phyloP scores from a whole-genome alignment of 1,140 invertebrate genomes.

The Drosophila willistoni region DNA sequence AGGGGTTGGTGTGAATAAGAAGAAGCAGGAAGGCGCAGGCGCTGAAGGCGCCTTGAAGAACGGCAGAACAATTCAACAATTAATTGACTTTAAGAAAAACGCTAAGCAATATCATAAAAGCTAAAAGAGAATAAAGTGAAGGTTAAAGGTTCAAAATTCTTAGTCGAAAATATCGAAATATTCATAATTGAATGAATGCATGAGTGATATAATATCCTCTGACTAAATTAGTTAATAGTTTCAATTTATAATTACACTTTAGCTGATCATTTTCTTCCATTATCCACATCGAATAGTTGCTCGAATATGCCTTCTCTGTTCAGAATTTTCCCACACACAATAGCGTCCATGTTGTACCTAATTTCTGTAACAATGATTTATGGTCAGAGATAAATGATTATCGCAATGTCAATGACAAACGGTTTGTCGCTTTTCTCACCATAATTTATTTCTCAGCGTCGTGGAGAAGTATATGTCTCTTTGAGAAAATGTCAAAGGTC shows the following conservation, averaged over 20 bases:
- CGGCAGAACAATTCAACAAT: not conserved
- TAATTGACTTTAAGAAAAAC: conserved; percentile 4
- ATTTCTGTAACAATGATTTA: conserved; percentile 14
- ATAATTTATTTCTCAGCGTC: not conserved
- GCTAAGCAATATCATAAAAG: not conserved
- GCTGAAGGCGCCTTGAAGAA: conserved; percentile 2
- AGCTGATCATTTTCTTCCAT: not conserved
- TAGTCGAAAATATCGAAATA: too few relatives aligned
- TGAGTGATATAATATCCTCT: too few relatives aligned
- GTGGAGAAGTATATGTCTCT: not conserved
- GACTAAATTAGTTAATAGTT: not conserved
- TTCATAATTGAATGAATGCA: too few relatives aligned
- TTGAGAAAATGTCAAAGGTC: conserved; percentile 38
- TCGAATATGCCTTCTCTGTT: not conserved
- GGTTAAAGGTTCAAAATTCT: too few relatives aligned
- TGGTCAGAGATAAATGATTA: conserved; percentile 16
- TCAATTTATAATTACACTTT: not conserved
- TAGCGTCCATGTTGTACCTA: not conserved
- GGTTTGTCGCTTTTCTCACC: conserved; percentile 4
- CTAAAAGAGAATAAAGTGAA: not conserved
- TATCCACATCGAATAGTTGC: not conserved
- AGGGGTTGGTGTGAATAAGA: conserved; percentile 1
- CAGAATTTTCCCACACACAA: conserved; percentile 17
- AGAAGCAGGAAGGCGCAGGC: not conserved
- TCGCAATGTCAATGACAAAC: conserved; percentile 19